A percentile compares a stretch with the other conserved stretches of the same genome.
phyloP scores from a whole-genome alignment of 92 coral and sea anemone species.

The Phymanthus crucifer region DNA sequence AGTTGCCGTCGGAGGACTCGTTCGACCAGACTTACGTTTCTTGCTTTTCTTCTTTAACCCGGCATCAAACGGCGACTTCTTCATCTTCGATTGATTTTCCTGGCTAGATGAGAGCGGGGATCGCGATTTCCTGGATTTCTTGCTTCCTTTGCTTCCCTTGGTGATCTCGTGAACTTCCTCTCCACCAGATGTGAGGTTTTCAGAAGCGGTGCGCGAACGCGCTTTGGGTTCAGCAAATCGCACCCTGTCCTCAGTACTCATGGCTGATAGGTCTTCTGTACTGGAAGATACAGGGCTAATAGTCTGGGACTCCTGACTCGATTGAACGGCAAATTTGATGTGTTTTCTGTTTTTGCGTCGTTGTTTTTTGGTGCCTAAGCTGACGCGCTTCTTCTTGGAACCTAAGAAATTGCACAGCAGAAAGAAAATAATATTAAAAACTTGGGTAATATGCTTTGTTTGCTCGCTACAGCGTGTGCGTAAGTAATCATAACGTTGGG shows the following conservation, averaged over 20 bases:
- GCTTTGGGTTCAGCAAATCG: constrained; percentile 19
- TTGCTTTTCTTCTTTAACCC: constrained; percentile 14
- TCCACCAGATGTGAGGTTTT: constrained; percentile 42
- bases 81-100: constrained; percentile 18
- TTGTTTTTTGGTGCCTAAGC: constrained; percentile 50
- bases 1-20: constrained; percentile 26
- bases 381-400: constrained; percentile 38
- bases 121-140: constrained; percentile 4
- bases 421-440: not conserved
- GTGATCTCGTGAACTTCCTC: constrained; percentile 38
- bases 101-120: constrained; percentile 7
- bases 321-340: constrained; percentile 25
- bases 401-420: constrained; percentile 14
- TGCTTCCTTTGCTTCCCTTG: constrained; percentile 9
- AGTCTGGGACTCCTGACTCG: constrained; percentile 16
- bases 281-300: constrained; percentile 28
- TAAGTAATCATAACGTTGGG: no score
- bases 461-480: not conserved
- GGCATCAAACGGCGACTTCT: constrained; percentile 25
- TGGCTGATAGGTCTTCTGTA: constrained; percentile 16
- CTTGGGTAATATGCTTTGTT: not conserved
- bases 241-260: constrained; percentile 1
- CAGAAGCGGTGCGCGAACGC: constrained; percentile 17
- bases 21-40: constrained; percentile 23
- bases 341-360: constrained; percentile 25